phyloP scores from a whole-genome alignment of 2,797 vertebrate species.

The Danio aesculapii region DNA sequence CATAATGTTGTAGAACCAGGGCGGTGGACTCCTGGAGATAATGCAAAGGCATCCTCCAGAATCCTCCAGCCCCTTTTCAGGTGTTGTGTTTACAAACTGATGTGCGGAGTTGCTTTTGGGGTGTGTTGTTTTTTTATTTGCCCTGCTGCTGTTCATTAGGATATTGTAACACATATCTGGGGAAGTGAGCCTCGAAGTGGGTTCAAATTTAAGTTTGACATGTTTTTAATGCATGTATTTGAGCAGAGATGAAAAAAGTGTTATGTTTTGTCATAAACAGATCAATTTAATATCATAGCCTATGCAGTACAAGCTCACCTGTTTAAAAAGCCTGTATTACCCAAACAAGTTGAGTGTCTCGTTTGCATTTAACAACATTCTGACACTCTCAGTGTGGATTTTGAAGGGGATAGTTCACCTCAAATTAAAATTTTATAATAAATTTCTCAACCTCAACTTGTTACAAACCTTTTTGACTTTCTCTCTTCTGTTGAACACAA shows the following conservation, averaged over 20 bases:
- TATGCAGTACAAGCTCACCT: too few species aligned
- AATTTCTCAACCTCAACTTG: too few species aligned
- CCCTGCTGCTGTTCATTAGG: not conserved
- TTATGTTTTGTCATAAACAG: too few species aligned
- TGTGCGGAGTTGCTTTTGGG: slow-evolving; percentile 6
- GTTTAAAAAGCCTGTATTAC: too few species aligned
- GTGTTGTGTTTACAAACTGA: slow-evolving; percentile 26
- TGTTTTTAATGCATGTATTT: not conserved
- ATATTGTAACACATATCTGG: not conserved
- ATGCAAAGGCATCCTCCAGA: slow-evolving; percentile 37
- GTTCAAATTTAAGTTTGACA: not conserved
- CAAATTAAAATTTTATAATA: too few species aligned
- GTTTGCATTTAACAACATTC: too few species aligned
- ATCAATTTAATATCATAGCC: too few species aligned
- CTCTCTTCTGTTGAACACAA: too few species aligned
- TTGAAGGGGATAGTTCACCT: too few species aligned
- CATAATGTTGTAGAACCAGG: slow-evolving; percentile 45
- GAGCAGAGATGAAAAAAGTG: not conserved
- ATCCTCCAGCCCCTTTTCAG: slow-evolving; percentile 8
- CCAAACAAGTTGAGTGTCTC: too few species aligned
- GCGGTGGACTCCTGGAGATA: slow-evolving; percentile 43
- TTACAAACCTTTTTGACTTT: too few species aligned
- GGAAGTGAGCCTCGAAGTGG: not conserved
- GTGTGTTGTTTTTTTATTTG: slow-evolving; percentile 19
- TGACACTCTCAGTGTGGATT: too few species aligned